Conservation (phyloP, 2,888 invertebrate species). For the Panopea generosa region DNA sequence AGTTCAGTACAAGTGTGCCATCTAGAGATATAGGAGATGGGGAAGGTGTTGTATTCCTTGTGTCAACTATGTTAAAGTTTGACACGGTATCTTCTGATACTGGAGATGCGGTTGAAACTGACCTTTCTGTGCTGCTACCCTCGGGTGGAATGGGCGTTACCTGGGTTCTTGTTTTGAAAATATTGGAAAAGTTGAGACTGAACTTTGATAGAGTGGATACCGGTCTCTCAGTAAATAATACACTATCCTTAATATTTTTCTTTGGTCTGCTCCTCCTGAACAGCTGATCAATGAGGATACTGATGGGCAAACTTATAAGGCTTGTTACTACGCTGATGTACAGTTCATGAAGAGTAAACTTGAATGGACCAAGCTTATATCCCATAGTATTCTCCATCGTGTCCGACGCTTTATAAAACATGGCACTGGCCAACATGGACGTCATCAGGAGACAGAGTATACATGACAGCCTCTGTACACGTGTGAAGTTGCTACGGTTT, state of each 20-base stretch:
- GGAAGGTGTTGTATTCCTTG: neutral
- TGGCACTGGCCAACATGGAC: conserved; percentile 85
- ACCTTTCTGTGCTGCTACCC: conserved; percentile 5
- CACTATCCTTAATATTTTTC: conserved; percentile 58
- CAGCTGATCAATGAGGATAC: conserved; percentile 81
- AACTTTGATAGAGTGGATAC: conserved; percentile 34
- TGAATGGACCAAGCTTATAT: conserved; percentile 64
- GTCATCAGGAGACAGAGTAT: conserved; percentile 84
- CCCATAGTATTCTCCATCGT: conserved; percentile 47
- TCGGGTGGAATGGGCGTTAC: conserved; percentile 29
- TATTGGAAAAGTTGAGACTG: conserved; percentile 25
- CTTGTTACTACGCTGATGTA: conserved; percentile 72
- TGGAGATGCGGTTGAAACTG: neutral
- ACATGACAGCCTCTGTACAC: conserved; percentile 83
- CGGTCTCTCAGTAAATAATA: conserved; percentile 46
- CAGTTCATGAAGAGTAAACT: conserved; percentile 66
- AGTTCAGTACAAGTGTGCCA: too few relatives aligned
- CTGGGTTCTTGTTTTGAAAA: conserved; percentile 33
- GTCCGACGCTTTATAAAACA: conserved; percentile 82
- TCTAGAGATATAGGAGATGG: neutral
- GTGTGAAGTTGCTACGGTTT: conserved; percentile 84
- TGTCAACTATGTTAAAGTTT: too few relatives aligned
- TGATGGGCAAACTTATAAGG: conserved; percentile 82
- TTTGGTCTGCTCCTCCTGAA: conserved; percentile 82
- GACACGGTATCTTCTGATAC: neutral